Base-by-base conservation (phyloP, 2,888 invertebrate genomes). In the Leptarthrus brevirostris region DNA sequence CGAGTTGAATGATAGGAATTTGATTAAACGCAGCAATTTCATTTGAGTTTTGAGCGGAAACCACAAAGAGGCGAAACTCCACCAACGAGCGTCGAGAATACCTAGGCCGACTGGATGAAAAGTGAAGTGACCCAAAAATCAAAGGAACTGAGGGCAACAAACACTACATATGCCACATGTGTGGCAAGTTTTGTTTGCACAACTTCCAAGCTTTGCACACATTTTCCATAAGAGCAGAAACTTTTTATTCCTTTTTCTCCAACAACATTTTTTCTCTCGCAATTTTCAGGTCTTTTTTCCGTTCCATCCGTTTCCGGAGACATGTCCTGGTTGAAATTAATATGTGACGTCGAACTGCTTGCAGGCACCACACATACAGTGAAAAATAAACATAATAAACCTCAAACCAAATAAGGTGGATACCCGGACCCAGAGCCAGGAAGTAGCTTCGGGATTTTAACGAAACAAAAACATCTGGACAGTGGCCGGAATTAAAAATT, bases 321-420 rank as follows among this genome's bases (percentile, higher is more conserved):
- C 61, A 61, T 61, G 61, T 61, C 40, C 22, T 61, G 40, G 61
- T 40, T 61, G 61, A 61, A 61, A 61, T 61, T 61, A 61, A 61
- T 61, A 61, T 61, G 61, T 61, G 20, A 40, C 61, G 40, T 61
- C 40, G 44, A 24, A 61, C 22, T 61, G 61, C 61, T 61, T 20
- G 20, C 20, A 40, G 61, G 61, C 61, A 40, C 61, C 58, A 4
- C 20, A 40, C 40, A 40, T n/a, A 44, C 20, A n/a, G 20, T 0
- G 40, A 10, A 22, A 36, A 61, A 61, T 61, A 40, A 61, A 61
- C 61, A 61, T 40, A 14, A 34, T 22, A 61, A 58, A 61, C 61
- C 40, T 40, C 61, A 61, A 61, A 40, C 61, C 61, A 61, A 40
- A 61, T 40, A 61, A 36, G 40, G 61, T 24, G 56, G 34, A 20